Percentiles rank a stretch among this genome's conserved stretches.
Evolutionary conservation across 2,888 invertebrate genomes (phyloP).

Genomic region (Amphipyra tragopoginis): DNA sequence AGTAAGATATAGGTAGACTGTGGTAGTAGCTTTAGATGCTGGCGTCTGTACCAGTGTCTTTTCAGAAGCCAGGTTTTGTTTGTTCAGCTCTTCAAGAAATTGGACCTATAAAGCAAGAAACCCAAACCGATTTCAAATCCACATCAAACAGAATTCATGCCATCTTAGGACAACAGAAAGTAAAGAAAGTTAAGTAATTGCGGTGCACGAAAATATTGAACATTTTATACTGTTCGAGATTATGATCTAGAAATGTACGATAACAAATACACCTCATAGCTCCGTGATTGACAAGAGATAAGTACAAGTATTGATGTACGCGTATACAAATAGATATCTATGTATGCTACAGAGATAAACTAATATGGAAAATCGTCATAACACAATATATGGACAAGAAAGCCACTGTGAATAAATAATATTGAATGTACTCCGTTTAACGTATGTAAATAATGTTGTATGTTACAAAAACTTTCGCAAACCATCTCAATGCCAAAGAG

Average conservation of each 20-base stretch:
- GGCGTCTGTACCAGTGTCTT: too few relatives aligned
- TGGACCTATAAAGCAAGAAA: neutral
- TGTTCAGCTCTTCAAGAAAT: too few relatives aligned
- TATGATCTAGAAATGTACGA: slow-evolving; percentile 7
- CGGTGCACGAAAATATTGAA: neutral
- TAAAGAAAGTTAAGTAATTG: neutral
- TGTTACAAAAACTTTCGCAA: slow-evolving; percentile 25
- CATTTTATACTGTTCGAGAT: slow-evolving; percentile 5
- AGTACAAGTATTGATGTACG: slow-evolving; percentile 6
- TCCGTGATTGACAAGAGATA: slow-evolving; percentile 25
- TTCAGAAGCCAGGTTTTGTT: too few relatives aligned
- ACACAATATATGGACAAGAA: slow-evolving; percentile 4
- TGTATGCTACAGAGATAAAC: slow-evolving; percentile 29
- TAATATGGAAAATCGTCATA: neutral
- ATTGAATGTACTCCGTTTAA: neutral
- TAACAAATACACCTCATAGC: slow-evolving; percentile 11
- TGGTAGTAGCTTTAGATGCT: too few relatives aligned
- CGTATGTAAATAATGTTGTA: slow-evolving; percentile 6
- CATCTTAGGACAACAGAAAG: neutral
- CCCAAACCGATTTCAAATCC: neutral
- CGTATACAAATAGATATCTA: slow-evolving; percentile 17
- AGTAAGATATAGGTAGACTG: too few relatives aligned
- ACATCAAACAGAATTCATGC: neutral
- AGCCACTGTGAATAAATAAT: slow-evolving; percentile 5
- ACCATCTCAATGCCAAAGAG: slow-evolving; percentile 11